A percentile compares a stretch with the other conserved stretches of the same genome.
phyloP scores from a whole-genome alignment of 2,888 invertebrate genomes.

The Lasioglossum calceatum region DNA sequence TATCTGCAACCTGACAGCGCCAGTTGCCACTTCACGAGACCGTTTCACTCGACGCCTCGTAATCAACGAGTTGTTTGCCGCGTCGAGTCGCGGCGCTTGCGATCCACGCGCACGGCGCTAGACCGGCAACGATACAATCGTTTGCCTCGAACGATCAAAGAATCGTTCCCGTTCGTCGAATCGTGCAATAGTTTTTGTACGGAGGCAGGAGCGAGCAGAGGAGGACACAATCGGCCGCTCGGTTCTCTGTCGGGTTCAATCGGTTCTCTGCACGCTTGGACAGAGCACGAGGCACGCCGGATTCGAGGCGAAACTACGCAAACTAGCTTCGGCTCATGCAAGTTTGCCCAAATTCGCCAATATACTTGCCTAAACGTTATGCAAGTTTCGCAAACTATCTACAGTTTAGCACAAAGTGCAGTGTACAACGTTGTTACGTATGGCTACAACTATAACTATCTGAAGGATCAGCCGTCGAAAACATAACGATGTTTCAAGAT shows the following conservation, averaged over 20 bases:
- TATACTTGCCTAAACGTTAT: conserved; percentile 55
- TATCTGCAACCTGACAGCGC: conserved; percentile 46
- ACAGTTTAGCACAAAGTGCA: conserved; percentile 34
- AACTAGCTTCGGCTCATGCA: conserved; percentile 17
- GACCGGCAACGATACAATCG: background rate
- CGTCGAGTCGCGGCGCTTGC: background rate
- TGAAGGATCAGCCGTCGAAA: conserved; percentile 40
- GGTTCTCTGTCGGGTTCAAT: background rate
- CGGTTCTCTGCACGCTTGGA: background rate
- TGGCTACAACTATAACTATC: conserved; percentile 38
- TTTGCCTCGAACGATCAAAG: background rate
- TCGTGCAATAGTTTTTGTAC: background rate
- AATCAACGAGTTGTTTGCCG: conserved; percentile 38
- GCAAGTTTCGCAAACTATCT: conserved; percentile 46
- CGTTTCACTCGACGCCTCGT: conserved; percentile 32
- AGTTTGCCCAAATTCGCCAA: conserved; percentile 42
- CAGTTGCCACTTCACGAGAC: conserved; percentile 40
- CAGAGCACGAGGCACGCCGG: background rate
- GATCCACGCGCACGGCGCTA: background rate
- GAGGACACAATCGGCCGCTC: background rate
- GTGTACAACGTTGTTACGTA: conserved; percentile 22
- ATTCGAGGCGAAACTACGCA: background rate
- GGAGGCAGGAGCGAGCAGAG: background rate
- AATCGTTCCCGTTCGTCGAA: background rate
- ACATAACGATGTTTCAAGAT: conserved; percentile 21